Evolutionary conservation across 1,140 invertebrate genomes (phyloP).

Genomic region (Eurosta solidaginis): DNA sequence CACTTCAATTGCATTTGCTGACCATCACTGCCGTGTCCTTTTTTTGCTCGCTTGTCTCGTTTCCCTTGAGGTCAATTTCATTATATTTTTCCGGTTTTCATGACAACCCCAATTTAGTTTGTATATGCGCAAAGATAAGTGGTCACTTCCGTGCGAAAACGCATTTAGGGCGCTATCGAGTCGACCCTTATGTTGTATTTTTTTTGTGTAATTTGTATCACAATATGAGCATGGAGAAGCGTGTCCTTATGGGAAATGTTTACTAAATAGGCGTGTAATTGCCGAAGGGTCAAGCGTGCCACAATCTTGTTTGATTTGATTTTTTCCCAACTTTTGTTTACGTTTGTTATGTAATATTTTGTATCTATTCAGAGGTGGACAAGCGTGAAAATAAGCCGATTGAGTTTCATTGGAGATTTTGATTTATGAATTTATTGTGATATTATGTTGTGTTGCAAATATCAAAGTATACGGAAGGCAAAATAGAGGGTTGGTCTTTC

Average conservation of each 20-base stretch:
- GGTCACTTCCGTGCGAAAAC: conserved; percentile 29
- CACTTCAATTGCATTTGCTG: background rate
- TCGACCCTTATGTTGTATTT: background rate
- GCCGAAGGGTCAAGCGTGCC: conserved; percentile 11
- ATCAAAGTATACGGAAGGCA: background rate
- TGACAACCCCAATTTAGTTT: conserved; percentile 17
- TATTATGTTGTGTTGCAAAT: background rate
- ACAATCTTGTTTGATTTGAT: background rate
- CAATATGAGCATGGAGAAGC: background rate
- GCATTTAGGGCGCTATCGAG: background rate
- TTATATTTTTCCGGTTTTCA: conserved; percentile 32
- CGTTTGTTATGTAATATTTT: background rate
- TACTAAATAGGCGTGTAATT: conserved; percentile 14
- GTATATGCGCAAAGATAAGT: background rate
- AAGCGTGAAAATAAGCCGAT: conserved; percentile 18
- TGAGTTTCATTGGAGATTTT: conserved; percentile 4
- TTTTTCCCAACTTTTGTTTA: background rate
- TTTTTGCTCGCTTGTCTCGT: background rate
- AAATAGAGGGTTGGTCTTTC: no score
- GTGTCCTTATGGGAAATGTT: background rate
- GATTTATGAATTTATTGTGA: background rate
- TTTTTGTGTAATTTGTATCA: no score
- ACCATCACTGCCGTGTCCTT: background rate
- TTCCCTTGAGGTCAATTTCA: conserved; percentile 30
- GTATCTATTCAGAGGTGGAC: conserved; percentile 5